These are phyloP conservation scores for Echiichthys vipera DNA, from an alignment of 2,797 vertebrate genomes.

Conservation along the genomic window DNA sequence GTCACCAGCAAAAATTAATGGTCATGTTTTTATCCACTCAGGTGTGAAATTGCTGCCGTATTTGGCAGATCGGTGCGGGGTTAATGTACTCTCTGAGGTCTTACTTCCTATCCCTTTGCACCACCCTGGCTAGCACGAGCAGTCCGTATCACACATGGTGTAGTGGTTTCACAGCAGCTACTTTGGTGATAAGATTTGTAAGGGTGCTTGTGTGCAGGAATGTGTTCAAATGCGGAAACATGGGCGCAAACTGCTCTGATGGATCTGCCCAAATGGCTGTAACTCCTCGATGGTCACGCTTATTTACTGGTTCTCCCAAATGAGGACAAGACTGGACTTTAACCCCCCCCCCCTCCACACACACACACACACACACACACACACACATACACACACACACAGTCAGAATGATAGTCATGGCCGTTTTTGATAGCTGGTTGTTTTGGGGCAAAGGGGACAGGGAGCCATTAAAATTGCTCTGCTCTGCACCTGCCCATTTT, in stretches of 20 bases:
- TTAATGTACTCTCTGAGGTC: slow-evolving; percentile 79
- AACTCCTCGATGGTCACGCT: slow-evolving; percentile 48
- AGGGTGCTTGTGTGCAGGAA: slow-evolving; percentile 63
- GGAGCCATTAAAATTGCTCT: slow-evolving; percentile 44
- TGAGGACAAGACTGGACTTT: slow-evolving; percentile 35
- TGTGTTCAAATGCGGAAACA: slow-evolving; percentile 52
- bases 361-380: too few species aligned
- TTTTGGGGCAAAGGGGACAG: slow-evolving; percentile 44
- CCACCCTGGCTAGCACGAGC: slow-evolving; percentile 31
- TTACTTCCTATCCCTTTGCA: slow-evolving; percentile 47
- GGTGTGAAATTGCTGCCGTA: slow-evolving; percentile 84
- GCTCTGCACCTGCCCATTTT: slow-evolving; percentile 60
- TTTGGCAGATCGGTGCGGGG: slow-evolving; percentile 79
- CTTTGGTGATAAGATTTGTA: slow-evolving; percentile 72
- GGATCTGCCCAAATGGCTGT: slow-evolving; percentile 53
- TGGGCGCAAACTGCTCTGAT: slow-evolving; percentile 49
- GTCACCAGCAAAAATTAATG: slow-evolving; percentile 75
- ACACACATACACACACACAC: too few species aligned
- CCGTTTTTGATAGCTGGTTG: slow-evolving; percentile 58
- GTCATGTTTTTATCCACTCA: slow-evolving; percentile 81
- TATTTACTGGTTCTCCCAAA: slow-evolving; percentile 62
- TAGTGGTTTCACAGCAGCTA: slow-evolving; percentile 55
- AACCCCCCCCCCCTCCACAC: not conserved
- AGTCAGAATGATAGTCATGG: slow-evolving; percentile 47
- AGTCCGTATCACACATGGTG: slow-evolving; percentile 50